These are phyloP conservation scores for Augiades crinisus DNA, from an alignment of 2,888 invertebrate genomes.

Conservation along the genomic window DNA sequence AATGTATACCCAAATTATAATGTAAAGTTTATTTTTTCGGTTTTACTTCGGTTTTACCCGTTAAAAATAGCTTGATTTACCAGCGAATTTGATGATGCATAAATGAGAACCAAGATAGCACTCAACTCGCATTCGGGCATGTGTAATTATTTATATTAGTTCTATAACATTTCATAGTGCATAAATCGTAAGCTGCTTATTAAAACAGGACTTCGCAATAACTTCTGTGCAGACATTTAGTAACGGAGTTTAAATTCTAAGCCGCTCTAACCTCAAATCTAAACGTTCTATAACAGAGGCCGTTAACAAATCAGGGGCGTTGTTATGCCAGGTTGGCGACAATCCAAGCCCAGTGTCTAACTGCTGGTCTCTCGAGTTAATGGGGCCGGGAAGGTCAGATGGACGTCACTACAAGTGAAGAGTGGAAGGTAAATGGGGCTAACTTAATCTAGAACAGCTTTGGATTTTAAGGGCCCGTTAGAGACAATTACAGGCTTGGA, in stretches of 20 bases:
- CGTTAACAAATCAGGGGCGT: conserved; percentile 25
- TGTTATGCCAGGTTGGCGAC: conserved; percentile 21
- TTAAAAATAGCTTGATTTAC: too few relatives aligned
- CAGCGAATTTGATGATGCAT: too few relatives aligned
- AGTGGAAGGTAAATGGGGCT: conserved; percentile 13
- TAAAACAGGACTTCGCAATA: too few relatives aligned
- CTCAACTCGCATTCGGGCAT: too few relatives aligned
- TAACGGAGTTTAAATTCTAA: background rate
- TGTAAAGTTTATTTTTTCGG: too few relatives aligned
- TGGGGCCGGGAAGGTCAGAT: conserved; percentile 22
- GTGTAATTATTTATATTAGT: too few relatives aligned
- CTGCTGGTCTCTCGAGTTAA: conserved; percentile 25
- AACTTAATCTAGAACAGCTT: conserved; percentile 6
- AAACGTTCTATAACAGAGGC: conserved; percentile 20
- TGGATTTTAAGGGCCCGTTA: conserved; percentile 6
- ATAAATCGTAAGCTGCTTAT: too few relatives aligned
- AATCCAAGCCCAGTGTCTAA: conserved; percentile 23
- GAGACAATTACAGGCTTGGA: background rate
- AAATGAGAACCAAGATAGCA: too few relatives aligned
- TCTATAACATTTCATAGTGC: too few relatives aligned
- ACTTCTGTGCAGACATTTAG: too few relatives aligned
- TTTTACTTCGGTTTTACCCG: too few relatives aligned
- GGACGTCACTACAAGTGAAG: conserved; percentile 12
- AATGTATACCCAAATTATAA: too few relatives aligned
- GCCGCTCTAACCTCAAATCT: conserved; percentile 2